Percentiles rank a stretch among this genome's conserved stretches.
phyloP scores from a whole-genome alignment of 2,113 vertebrate genomes.

The Aplodontia rufa region DNA sequence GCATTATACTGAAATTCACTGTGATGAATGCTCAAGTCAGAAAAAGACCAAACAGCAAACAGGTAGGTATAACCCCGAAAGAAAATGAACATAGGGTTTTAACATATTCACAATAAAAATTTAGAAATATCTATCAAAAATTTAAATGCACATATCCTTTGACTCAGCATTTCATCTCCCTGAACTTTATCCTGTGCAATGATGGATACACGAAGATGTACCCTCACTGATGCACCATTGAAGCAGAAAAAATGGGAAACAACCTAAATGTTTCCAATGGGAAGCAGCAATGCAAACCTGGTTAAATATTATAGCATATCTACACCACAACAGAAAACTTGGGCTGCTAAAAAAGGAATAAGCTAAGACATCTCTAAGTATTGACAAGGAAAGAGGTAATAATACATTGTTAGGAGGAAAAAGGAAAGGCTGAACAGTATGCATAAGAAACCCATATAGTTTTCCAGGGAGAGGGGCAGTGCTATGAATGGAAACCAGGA shows the following conservation, averaged over 20 bases:
- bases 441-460: neutral
- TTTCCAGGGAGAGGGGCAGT: no score
- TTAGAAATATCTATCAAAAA: conserved; percentile 37
- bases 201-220: neutral
- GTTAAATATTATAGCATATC: neutral
- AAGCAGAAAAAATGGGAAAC: neutral
- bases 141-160: conserved; percentile 26
- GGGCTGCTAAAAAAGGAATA: neutral
- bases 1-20: conserved; percentile 9
- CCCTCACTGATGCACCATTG: neutral
- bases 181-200: neutral
- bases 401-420: neutral
- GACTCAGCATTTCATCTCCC: conserved; percentile 24
- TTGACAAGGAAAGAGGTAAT: conserved; percentile 11
- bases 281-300: neutral
- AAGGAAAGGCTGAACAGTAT: neutral
- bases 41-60: conserved; percentile 65
- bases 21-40: conserved; percentile 34
- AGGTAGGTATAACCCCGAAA: conserved; percentile 40
- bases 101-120: conserved; percentile 6
- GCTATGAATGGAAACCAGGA: neutral
- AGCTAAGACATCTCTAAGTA: neutral
- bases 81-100: neutral
- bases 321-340: neutral
- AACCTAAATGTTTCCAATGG: neutral